A percentile compares a stretch with the other conserved stretches of the same genome.
Conservation (phyloP, 2,797 vertebrate species). For the Intellagama lesueurii region DNA sequence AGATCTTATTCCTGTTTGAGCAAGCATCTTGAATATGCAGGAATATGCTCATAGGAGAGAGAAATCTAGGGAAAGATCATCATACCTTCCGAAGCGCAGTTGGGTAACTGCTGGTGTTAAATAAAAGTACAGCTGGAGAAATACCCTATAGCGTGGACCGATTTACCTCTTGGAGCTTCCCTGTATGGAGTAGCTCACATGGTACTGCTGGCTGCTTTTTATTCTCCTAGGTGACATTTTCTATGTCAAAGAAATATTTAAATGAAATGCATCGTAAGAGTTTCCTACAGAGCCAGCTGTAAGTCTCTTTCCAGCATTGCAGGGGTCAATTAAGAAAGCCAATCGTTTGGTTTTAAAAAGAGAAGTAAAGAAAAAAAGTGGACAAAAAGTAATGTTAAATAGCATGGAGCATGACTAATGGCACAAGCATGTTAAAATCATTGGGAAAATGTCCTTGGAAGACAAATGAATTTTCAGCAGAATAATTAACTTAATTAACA, state of each 20-base stretch:
- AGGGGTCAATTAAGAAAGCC: constrained; percentile 75
- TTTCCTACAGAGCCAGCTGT: constrained; percentile 70
- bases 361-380: constrained; percentile 84
- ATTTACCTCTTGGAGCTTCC: constrained; percentile 57
- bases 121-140: constrained; percentile 54
- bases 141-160: constrained; percentile 68
- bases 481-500: constrained; percentile 99
- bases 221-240: constrained; percentile 72
- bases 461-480: constrained; percentile 99
- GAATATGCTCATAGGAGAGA: constrained; percentile 54
- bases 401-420: constrained; percentile 98
- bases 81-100: constrained; percentile 55
- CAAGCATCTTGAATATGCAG: constrained; percentile 70
- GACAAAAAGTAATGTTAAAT: constrained; percentile 95
- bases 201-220: constrained; percentile 45
- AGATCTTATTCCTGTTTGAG: constrained; percentile 75
- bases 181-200: constrained; percentile 46
- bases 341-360: constrained; percentile 73
- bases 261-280: constrained; percentile 72
- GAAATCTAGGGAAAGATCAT: constrained; percentile 63
- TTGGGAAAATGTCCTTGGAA: constrained; percentile 99
- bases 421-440: constrained; percentile 99
- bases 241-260: constrained; percentile 69
- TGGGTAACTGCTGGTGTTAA: constrained; percentile 68
- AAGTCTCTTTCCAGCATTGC: constrained; percentile 65